Base-by-base conservation (phyloP, 2,888 invertebrate species). In the Epirrhoe alternata region DNA sequence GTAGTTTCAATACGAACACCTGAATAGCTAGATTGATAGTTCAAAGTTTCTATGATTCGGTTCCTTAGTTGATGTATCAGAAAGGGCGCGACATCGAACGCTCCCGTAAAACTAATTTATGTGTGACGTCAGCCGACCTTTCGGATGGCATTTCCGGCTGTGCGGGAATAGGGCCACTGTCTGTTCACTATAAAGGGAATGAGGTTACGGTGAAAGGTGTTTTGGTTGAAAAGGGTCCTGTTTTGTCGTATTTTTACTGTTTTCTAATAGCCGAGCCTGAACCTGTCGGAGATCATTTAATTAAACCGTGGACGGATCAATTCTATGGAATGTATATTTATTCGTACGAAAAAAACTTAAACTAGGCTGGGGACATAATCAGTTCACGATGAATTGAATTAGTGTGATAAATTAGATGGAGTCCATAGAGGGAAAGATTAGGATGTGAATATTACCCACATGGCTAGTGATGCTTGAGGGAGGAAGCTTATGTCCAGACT, bases 101-200 rank as follows among this genome's bases (percentile, higher is more conserved):
- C 66, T 52, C 64, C 67, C 68, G 69, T 71, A 66, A 74, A 71
- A 61, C 67, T 66, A 73, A 74, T 72, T 69, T 69, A 74, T 73
- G 67, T 54, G 68, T 66, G 61, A 71, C 72, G 72, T 70, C 72
- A 69, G 53, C n/a, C 53, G 53, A 24, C 64, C 68, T 63, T 60
- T 62, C 59, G 70, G 57, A 69, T 61, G 65, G 45, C 70, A 62
- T 66, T 69, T 63, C 68, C 59, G 72, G 62, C 38, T 50, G 42
- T 42, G 59, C 49, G 16, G 63, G 49, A 67, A 68, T 61, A 60
- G 16, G 45, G 52, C 56, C 17, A 35, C 59, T 64, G 68, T 68
- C 64, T 56, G 56, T 49, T 67, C 3, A 14, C 47, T 14, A 12
- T 12, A 14, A 5, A 2, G 6, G 47, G 47, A 52, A 59, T 14